These are phyloP conservation scores for Pterois miles DNA, from an alignment of 2,797 vertebrate genomes.

Conservation along the genomic window DNA sequence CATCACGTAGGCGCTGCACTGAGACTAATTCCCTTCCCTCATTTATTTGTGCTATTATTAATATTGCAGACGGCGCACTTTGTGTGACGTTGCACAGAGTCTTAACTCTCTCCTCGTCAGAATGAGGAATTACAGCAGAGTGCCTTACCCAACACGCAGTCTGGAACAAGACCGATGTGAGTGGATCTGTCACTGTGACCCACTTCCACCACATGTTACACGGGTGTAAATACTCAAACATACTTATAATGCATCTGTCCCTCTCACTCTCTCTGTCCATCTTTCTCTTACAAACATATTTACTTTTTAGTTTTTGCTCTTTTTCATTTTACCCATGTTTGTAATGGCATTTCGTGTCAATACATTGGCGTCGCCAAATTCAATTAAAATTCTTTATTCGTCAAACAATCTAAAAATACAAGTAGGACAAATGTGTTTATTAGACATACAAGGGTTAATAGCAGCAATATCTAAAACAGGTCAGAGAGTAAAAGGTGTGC, in stretches of 20 bases:
- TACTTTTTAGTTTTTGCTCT: neutral
- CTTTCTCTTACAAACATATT: neutral
- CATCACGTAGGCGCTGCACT: constrained; percentile 55
- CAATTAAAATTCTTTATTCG: too few relatives aligned
- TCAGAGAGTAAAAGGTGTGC: neutral
- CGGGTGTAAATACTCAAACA: constrained; percentile 25
- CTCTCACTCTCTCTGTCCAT: neutral
- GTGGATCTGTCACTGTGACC: constrained; percentile 52
- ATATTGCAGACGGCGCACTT: constrained; percentile 72
- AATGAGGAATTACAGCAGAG: constrained; percentile 52
- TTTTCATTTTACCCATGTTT: neutral
- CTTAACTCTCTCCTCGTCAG: constrained; percentile 53
- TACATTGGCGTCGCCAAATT: neutral
- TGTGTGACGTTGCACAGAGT: constrained; percentile 43
- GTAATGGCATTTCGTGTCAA: neutral
- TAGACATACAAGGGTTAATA: neutral
- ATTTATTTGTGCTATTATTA: constrained; percentile 80
- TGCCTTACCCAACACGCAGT: constrained; percentile 34
- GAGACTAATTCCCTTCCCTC: constrained; percentile 77
- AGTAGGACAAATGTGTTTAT: neutral
- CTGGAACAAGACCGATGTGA: constrained; percentile 29
- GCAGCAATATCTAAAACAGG: too few relatives aligned
- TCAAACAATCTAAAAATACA: too few relatives aligned
- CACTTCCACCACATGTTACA: constrained; percentile 43
- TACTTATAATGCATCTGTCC: neutral